Evolutionary conservation across 2,113 vertebrate genomes (phyloP).

Genomic region (Cynoglossus semilaevis): DNA sequence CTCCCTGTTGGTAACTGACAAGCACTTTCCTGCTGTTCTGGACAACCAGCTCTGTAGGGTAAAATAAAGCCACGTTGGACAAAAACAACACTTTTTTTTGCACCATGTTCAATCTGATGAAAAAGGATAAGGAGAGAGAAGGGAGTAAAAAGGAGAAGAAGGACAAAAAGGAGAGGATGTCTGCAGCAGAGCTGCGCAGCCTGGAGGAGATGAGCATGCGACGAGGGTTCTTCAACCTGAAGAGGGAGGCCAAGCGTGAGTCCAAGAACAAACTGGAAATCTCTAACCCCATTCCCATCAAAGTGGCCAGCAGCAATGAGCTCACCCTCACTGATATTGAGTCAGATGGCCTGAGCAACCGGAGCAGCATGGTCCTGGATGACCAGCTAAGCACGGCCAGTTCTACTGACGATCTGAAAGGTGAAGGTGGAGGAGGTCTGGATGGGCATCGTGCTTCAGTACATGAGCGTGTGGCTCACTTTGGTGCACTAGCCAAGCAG

Average conservation of each 20-base stretch:
- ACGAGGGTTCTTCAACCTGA: slow-evolving; percentile 92
- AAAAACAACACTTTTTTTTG: slow-evolving; percentile 4
- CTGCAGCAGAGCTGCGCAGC: slow-evolving; percentile 88
- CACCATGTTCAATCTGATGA: slow-evolving; percentile 88
- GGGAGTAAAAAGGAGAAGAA: slow-evolving; percentile 89
- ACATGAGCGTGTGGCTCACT: slow-evolving; percentile 86
- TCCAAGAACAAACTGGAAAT: slow-evolving; percentile 89
- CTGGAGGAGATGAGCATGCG: slow-evolving; percentile 94
- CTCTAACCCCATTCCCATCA: slow-evolving; percentile 94
- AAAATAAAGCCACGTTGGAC: slow-evolving; percentile 37
- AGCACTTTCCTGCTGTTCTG: slow-evolving; percentile 21
- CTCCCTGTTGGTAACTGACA: slow-evolving; percentile 25
- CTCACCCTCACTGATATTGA: slow-evolving; percentile 88
- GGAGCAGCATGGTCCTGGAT: slow-evolving; percentile 86
- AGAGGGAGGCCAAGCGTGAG: slow-evolving; percentile 87
- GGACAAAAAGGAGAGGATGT: slow-evolving; percentile 94
- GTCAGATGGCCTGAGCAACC: slow-evolving; percentile 80
- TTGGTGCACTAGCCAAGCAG: slow-evolving; percentile 87
- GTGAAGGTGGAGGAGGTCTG: slow-evolving; percentile 49
- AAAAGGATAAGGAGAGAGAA: slow-evolving; percentile 85
- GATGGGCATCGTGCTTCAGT: slow-evolving; percentile 82
- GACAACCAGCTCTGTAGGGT: slow-evolving; percentile 42
- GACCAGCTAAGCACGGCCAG: slow-evolving; percentile 86
- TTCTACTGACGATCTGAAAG: slow-evolving; percentile 86
- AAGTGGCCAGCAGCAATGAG: slow-evolving; percentile 87